Base-by-base conservation (phyloP, 2,113 vertebrate species). In the Fukomys damarensis region DNA sequence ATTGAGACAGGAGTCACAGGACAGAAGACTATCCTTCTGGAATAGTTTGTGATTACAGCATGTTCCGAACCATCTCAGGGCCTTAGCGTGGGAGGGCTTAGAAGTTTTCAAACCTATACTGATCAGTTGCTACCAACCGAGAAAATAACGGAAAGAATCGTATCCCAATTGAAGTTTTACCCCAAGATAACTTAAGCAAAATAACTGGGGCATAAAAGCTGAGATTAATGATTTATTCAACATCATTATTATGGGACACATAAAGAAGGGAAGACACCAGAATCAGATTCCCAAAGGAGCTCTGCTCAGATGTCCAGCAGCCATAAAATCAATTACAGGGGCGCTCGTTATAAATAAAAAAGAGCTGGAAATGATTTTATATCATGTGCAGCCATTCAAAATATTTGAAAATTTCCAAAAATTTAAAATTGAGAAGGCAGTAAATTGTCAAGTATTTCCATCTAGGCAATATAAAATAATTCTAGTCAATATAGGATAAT, bases 311-410 rank as follows among this genome's bases (percentile, higher is more conserved):
- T 41, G 49, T 10, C 30, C 13, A 41, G 11, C 2, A 35, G 14
- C 63, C 80, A 16, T 3, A 54, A 72, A 16, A 59, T 11, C 54
- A 74, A 41, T 32, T 7, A 35, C 24, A 63, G 30, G n/a, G 19
- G 76, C 2, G 2, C 30, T 28, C 26, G 7, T 24, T n/a, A 52
- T 66, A 52, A 46, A 66, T 3, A 61, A 30, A 35, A 26, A 66
- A 54, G 41, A 1, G 52, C 12, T 30, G 4, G 0, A 2, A n/a
- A 32, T 52, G 16, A 2, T 49, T 12, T 56, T 7, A 83, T 1
- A 5, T 0, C 17, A n/a, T 24, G 8, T 35, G 35, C 28, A 79
- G 12, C 46, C 8, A 7, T 13, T 68, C 49, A 72, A 68, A 93
- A 66, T 41, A 54, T 5, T 35, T 41, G n/a, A 88, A 81, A 49